These are phyloP conservation scores for Zhengitettix transpicula DNA, from an alignment of 2,888 invertebrate species.

Conservation along the genomic window DNA sequence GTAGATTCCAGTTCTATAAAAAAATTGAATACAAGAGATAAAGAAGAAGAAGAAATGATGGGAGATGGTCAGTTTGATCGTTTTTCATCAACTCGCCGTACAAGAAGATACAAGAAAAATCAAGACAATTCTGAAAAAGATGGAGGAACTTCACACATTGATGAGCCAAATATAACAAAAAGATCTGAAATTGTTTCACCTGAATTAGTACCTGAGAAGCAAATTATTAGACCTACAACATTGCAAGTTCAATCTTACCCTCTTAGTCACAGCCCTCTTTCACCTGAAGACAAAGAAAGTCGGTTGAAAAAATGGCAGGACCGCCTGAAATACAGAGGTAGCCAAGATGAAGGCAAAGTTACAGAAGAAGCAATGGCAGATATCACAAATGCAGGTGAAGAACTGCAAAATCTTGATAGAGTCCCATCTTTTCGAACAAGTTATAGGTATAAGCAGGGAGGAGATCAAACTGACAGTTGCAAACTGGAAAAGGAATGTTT, in stretches of 20 bases:
- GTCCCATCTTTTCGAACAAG: slow-evolving; percentile 17
- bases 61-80: slow-evolving; percentile 61
- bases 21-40: neutral
- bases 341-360: slow-evolving; percentile 20
- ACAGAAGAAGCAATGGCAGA: slow-evolving; percentile 25
- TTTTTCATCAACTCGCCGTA: slow-evolving; percentile 64
- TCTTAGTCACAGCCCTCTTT: slow-evolving; percentile 18
- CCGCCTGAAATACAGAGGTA: slow-evolving; percentile 37
- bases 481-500: neutral
- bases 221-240: slow-evolving; percentile 33
- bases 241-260: slow-evolving; percentile 21
- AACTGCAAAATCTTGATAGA: slow-evolving; percentile 29
- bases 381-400: slow-evolving; percentile 25
- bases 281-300: slow-evolving; percentile 37
- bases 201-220: slow-evolving; percentile 33
- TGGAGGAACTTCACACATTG: slow-evolving; percentile 29
- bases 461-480: neutral
- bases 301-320: slow-evolving; percentile 54
- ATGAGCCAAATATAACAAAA: slow-evolving; percentile 27
- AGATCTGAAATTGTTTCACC: slow-evolving; percentile 19
- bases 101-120: slow-evolving; percentile 54
- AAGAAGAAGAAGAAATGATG: slow-evolving; percentile 10
- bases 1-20: neutral
- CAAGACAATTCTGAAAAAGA: slow-evolving; percentile 21
- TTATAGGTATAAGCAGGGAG: slow-evolving; percentile 4